phyloP scores from a whole-genome alignment of 1,140 invertebrate species.

The Cecropterus lyciades region DNA sequence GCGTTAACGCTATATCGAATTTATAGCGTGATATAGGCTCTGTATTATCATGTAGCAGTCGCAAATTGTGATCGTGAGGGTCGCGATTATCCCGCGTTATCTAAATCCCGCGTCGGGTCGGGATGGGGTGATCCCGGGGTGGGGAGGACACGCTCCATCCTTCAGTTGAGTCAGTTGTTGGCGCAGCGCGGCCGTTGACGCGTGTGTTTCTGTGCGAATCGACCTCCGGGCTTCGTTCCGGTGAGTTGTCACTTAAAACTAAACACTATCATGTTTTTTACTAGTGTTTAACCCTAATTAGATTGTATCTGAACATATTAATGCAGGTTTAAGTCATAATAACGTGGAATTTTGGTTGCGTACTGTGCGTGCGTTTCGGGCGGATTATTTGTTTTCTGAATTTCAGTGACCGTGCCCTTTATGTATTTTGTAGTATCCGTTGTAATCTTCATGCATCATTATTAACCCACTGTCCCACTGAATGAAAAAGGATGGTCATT shows the following conservation, averaged over 20 bases:
- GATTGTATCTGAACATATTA: not conserved
- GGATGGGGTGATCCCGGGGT: slow-evolving; percentile 23
- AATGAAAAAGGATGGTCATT: too few species aligned
- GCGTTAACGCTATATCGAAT: too few species aligned
- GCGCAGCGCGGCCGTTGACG: not conserved
- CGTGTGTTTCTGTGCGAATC: slow-evolving; percentile 8
- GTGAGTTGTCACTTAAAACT: slow-evolving; percentile 30
- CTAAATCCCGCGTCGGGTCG: slow-evolving; percentile 31
- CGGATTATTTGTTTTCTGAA: slow-evolving; percentile 28
- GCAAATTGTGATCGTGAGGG: slow-evolving; percentile 2
- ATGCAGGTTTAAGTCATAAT: not conserved
- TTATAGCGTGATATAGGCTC: too few species aligned
- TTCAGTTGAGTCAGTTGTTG: slow-evolving; percentile 4
- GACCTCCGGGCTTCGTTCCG: slow-evolving; percentile 29
- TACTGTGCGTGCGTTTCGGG: not conserved
- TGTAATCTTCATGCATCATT: too few species aligned
- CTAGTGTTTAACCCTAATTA: not conserved
- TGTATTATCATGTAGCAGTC: not conserved
- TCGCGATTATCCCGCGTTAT: slow-evolving; percentile 30
- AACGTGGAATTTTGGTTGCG: not conserved
- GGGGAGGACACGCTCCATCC: slow-evolving; percentile 8
- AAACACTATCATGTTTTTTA: not conserved
- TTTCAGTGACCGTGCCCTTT: not conserved
- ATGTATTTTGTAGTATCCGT: too few species aligned
- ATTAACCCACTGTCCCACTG: too few species aligned